A percentile compares a stretch with the other conserved stretches of the same genome.
Evolutionary conservation across 2,888 invertebrate species (phyloP).

Genomic region (Noctua fimbriata): DNA sequence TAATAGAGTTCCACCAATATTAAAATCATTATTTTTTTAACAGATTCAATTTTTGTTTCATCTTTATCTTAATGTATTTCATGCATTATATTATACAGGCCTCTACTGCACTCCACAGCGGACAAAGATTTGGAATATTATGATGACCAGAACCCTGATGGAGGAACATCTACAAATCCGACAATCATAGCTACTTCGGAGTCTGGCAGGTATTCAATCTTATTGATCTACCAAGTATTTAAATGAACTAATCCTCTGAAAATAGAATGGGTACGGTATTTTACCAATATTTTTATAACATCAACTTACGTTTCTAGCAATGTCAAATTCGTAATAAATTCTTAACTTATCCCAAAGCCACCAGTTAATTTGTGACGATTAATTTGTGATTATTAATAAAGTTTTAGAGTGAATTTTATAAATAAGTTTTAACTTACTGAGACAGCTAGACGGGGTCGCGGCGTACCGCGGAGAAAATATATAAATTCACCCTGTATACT

Average conservation of each 20-base stretch:
- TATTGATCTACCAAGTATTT: background rate
- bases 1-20: background rate
- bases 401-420: no score
- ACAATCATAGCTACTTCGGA: slow-evolving; percentile 81
- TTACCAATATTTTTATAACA: background rate
- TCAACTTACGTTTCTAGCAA: background rate
- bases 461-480: no score
- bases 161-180: slow-evolving; percentile 63
- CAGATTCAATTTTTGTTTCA: background rate
- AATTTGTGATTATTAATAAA: no score
- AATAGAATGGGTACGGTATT: background rate
- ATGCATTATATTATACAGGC: slow-evolving; percentile 62
- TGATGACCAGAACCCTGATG: slow-evolving; percentile 67
- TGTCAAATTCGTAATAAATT: background rate
- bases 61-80: background rate
- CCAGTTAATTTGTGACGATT: no score
- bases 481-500: no score
- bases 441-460: no score
- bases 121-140: slow-evolving; percentile 83
- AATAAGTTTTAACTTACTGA: no score
- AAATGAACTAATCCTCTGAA: background rate
- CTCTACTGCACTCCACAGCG: slow-evolving; percentile 61
- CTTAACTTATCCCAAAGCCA: no score
- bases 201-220: slow-evolving; percentile 79
- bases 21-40: background rate